Base-by-base conservation (phyloP, 2,113 vertebrate genomes). In the Zeus faber region DNA sequence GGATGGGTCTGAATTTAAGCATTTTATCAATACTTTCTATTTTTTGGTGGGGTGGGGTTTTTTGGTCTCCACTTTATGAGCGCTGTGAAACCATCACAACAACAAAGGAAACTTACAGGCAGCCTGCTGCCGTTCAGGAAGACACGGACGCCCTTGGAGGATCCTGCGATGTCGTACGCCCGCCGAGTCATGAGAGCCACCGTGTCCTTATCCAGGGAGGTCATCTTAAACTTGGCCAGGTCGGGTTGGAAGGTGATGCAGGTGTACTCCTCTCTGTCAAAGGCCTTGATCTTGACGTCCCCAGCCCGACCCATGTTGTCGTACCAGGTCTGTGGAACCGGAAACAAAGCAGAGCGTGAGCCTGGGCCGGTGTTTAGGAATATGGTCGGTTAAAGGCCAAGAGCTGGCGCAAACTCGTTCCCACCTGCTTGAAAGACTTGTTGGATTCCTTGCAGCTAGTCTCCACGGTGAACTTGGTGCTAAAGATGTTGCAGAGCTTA, bases 401-500 rank as follows among this genome's bases (percentile, higher is more conserved):
- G 33, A 14, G 33, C 13, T 3, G 33, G 4, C 6, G n/a, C 0
- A 6, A 5, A 11, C 3, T 35, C 0, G 9, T 1, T 7, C 47
- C 13, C 73, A 94, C 97, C 94, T 99, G 96, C 72, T 93, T 96
- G 81, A 99, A 99, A 11, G 70, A 39, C 68, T 91, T 95, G 18
- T 84, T 95, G 9, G 95, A 99, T 44, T 97, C 93, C 9, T 54
- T 87, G 71, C 94, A 97, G n/a, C 93, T 88, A 5, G 97, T 99
- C 89, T 99, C 94, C 37, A 99, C 96, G 1, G 94, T 96, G 86
- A 99, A 99, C 83, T 91, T 98, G 37, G 61, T 96, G 85, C 97
- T 99, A 66, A 99, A 99, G 80, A 99, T 99, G 54, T 99, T 99
- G 86, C 97, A 99, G 35, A 99, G 82, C 83, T 99, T 99, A 39